phyloP scores from a whole-genome alignment of 2,113 vertebrate species.

The Ranitomeya variabilis region DNA sequence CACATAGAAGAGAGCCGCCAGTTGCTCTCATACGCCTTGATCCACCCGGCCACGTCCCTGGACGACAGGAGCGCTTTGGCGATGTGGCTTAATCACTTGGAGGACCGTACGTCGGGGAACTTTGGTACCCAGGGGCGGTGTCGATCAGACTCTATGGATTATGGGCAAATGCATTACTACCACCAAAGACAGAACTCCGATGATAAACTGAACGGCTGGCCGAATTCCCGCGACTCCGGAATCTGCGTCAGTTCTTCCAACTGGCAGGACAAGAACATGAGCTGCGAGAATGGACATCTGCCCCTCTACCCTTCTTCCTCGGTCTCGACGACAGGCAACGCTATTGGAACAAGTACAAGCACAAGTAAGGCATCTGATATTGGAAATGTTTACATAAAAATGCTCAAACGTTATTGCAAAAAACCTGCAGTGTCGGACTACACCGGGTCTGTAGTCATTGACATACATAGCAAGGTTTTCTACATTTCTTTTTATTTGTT shows the following conservation, averaged over 20 bases:
- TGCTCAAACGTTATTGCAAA: background rate
- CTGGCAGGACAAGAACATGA: slow-evolving; percentile 86
- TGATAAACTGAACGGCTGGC: slow-evolving; percentile 96
- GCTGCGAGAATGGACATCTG: slow-evolving; percentile 92
- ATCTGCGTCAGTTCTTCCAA: slow-evolving; percentile 79
- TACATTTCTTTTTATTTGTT: too few species aligned
- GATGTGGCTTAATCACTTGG: slow-evolving; percentile 97
- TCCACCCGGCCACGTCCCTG: slow-evolving; percentile 94
- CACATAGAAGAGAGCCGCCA: slow-evolving; percentile 97
- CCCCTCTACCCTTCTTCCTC: slow-evolving; percentile 94
- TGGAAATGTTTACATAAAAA: background rate
- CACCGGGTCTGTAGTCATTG: background rate
- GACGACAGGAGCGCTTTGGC: slow-evolving; percentile 93
- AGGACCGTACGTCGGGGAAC: slow-evolving; percentile 86
- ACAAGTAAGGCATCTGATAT: slow-evolving; percentile 80
- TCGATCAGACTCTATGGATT: slow-evolving; percentile 88
- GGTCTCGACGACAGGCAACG: slow-evolving; percentile 93
- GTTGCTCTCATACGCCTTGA: slow-evolving; percentile 95
- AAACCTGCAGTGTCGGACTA: background rate
- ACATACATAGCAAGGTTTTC: too few species aligned
- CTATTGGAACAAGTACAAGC: slow-evolving; percentile 89
- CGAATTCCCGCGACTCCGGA: slow-evolving; percentile 90
- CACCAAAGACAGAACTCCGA: slow-evolving; percentile 98
- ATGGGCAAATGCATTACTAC: slow-evolving; percentile 84
- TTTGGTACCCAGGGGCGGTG: slow-evolving; percentile 74